Base-by-base conservation (phyloP, 2,797 vertebrate species). In the Sternarchorhynchus goeldii region DNA sequence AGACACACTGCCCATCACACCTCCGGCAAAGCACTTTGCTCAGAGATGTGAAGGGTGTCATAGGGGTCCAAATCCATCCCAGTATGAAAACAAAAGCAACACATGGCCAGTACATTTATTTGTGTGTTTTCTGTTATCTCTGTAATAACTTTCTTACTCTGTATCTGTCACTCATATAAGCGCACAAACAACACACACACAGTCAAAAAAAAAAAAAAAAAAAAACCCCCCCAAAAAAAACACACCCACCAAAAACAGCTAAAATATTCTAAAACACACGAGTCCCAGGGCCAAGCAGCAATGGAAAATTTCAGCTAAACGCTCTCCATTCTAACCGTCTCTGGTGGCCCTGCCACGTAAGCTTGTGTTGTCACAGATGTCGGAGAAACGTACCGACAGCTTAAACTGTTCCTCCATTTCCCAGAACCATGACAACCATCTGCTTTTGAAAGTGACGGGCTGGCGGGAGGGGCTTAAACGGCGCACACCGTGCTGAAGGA, bases 1-100 rank as follows among this genome's bases (percentile, higher is more conserved):
- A 41, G 10, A 88, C 80, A 79, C 58, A 66, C 39, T 63, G 57
- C 16, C 67, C 75, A 82, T 78, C 62, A 82, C 72, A 81, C 56
- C 20, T 10, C 75, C 56, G 78, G 76, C 50, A 79, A 68, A 77
- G 64, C 65, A 57, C 67, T 21, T 29, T 77, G 75, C 63, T 72
- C 77, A 59, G 31, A 78, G 74, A 76, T 66, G 72, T 79, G 77
- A 76, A 63, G 56, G 72, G 77, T 7, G 29, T 57, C 25, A 76
- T 21, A 68, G n/a, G 25, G 36, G 41, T 66, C 65, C 62, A 67
- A 32, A 31, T 66, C 65, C 62, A 67, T 50, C 67, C 72, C 58
- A 36, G 6, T 7, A 36, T 4, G 6, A 4, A 36, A 2, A 4
- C 4, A 36, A 36, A 36, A 36, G 6, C 4, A 36, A 7, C 34